Conservation (phyloP, 2,113 vertebrate species). For the Lepidothrix coronata region DNA sequence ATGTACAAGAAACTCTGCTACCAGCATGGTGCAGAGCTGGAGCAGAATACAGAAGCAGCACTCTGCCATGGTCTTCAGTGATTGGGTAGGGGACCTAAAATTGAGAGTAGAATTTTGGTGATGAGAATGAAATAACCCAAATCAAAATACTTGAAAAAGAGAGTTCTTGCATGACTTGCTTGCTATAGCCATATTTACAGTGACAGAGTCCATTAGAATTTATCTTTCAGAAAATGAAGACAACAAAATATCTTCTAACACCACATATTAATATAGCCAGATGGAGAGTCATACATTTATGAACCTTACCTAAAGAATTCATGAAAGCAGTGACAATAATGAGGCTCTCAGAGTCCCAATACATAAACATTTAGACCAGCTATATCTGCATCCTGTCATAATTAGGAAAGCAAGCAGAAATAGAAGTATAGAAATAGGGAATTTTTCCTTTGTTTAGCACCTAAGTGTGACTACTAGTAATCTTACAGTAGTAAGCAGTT, state of each 20-base stretch:
- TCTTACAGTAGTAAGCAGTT: background rate
- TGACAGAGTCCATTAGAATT: background rate
- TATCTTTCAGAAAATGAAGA: background rate
- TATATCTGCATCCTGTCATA: background rate
- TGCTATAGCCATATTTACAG: background rate
- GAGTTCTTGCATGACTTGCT: background rate
- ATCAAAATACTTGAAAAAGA: background rate
- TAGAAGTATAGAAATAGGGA: background rate
- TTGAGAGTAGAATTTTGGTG: background rate
- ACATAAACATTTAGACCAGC: background rate
- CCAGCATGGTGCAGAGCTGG: background rate
- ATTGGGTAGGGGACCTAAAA: background rate
- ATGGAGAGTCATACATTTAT: background rate
- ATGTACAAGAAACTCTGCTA: background rate
- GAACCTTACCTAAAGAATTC: background rate
- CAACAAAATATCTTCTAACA: background rate
- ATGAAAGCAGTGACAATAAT: background rate
- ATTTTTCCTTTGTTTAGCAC: background rate
- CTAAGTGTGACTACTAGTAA: background rate
- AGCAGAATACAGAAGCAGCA: background rate
- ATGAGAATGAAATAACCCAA: background rate
- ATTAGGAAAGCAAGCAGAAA: background rate
- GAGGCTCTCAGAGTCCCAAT: background rate
- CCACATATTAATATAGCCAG: background rate
- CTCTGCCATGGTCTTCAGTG: background rate